Base-by-base conservation (phyloP, 1,140 invertebrate species). In the Drosophila nigrodunni region DNA sequence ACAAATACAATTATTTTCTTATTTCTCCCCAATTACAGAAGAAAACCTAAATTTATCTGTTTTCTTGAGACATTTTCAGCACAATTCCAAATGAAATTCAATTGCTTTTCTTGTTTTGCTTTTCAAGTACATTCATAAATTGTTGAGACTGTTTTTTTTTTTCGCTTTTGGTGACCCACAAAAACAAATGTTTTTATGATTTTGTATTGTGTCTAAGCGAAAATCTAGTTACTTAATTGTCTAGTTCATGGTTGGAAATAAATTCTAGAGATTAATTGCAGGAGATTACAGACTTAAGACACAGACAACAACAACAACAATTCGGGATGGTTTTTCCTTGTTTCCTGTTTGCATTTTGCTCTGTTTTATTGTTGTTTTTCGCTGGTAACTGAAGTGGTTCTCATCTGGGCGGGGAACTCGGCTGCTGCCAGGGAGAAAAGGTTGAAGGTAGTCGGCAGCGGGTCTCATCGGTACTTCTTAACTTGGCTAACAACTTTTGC, bases 401-500 rank as follows among this genome's bases (percentile, higher is more conserved):
- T 49, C 34, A 55, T 43, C 11, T 3, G 8, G 39, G 9, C 39
- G 39, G 9, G 4, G 39, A 5, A n/a, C 10, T 41, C n/a, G 66
- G 73, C 66, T 82, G 70, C 74, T 41, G 62, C 10, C 39, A 41
- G 15, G 65, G 81, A 80, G 77, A 80, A 80, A 82, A 87, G 83
- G 77, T 88, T 88, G 83, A 87, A 88, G 83, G 83, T 89, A 87
- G 67, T 52, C 11, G 44, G 25, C 6, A 60, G 47, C 44, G 39
- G 55, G 78, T 43, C 60, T 71, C 60, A 37, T 25, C 25, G 39
- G 39, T 78, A 74, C 74, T 43, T 59, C 76, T 79, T 77, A 52
- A 74, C 34, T 74, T 77, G 79, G 83, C 70, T 82, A 69, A 74
- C 83, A 80, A 77, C 67, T 89, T 87, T 88, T 68, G 72, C 70